A percentile compares a stretch with the other conserved stretches of the same genome.
Evolutionary conservation across 2,113 vertebrate species (phyloP).

Genomic region (Collichthys lucidus): DNA sequence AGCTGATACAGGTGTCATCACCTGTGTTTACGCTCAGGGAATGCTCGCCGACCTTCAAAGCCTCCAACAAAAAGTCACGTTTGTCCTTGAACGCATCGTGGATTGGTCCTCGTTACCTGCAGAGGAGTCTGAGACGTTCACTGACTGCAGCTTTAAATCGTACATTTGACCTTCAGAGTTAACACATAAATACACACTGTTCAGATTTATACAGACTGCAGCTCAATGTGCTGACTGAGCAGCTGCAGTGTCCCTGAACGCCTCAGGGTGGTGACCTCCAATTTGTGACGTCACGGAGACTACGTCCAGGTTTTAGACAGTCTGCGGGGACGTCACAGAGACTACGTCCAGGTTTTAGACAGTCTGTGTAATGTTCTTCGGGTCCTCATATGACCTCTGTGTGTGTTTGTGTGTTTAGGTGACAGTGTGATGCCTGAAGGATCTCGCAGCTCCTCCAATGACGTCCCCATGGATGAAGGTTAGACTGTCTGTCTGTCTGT

Average conservation of each 20-base stretch:
- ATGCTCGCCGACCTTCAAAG: too few species aligned
- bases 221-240: not conserved
- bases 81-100: too few species aligned
- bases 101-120: too few species aligned
- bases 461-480: constrained; percentile 74
- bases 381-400: not conserved
- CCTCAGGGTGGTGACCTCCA: not conserved
- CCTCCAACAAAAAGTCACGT: too few species aligned
- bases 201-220: too few species aligned
- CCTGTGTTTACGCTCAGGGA: not conserved
- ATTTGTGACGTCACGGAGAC: not conserved
- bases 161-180: too few species aligned
- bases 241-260: not conserved
- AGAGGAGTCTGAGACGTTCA: too few species aligned
- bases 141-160: too few species aligned
- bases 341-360: too few species aligned
- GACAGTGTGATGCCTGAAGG: constrained; percentile 73
- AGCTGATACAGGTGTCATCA: not conserved
- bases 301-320: too few species aligned
- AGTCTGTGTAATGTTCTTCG: not conserved
- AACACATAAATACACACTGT: not conserved
- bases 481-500: constrained; percentile 4
- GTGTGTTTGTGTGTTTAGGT: constrained; percentile 2
- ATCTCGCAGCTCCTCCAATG: constrained; percentile 50
- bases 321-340: too few species aligned